Base-by-base conservation (phyloP, 2,113 vertebrate genomes). In the Bos javanicus region DNA sequence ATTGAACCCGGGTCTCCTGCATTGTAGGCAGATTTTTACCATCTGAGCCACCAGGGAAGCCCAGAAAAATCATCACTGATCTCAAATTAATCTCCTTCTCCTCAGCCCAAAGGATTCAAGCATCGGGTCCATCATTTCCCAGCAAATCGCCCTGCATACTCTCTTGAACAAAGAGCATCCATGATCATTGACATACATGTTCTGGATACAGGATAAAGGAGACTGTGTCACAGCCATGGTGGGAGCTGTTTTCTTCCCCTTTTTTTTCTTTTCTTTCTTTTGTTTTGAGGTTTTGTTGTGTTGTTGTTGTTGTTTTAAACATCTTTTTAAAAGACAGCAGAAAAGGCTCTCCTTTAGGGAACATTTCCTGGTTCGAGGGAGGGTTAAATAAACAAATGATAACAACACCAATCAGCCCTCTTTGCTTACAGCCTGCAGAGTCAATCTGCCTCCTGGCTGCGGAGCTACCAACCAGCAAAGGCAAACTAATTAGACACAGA, bases 401-500 rank as follows among this genome's bases (percentile, higher is more conserved):
- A 98, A 99, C 99, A 99, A 99, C 99, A 99, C 99, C 99, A 99
- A 99, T 99, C 98, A 99, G 98, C 99, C 98, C 98, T 98, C 98
- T 99, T 98, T 98, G 98, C 99, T 99, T 99, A 98, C 98, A 99
- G 99, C 99, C 99, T 95, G 98, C 84, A 8, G 99, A 99, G 98
- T 98, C 99, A 98, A 99, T 99, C 98, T 99, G 99, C 98, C 98
- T 98, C 99, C 99, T 98, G 98, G 99, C 96, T 99, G 99, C 78
- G 98, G 99, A 99, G 98, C 98, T 98, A 98, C 98, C 98, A 99
- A 97, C 98, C 99, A 99, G 99, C 99, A 98, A 99, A 99, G 98
- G 98, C 98, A 99, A 99, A 99, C 99, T 99, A 99, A 99, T 99
- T 99, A 99, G 99, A 99, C 98, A 98, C 98, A 98, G 98, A 99